Conservation (phyloP, 2,113 vertebrate genomes). For the Garra rufa region DNA sequence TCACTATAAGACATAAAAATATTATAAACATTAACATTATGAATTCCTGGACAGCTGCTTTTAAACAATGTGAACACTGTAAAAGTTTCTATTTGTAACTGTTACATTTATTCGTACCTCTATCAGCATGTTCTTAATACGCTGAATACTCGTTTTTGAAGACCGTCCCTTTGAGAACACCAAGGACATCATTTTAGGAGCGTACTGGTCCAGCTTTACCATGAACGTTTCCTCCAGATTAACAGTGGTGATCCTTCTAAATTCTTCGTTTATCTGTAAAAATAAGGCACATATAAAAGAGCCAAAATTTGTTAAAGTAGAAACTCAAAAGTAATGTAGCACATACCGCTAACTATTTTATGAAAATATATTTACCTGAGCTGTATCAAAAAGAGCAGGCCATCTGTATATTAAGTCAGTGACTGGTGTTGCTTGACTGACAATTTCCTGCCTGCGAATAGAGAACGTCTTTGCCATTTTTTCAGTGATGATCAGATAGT, state of each 20-base stretch:
- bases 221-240: slow-evolving; percentile 2
- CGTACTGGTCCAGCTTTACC: not conserved
- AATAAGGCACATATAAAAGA: not conserved
- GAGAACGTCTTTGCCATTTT: slow-evolving; percentile 58
- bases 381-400: slow-evolving; percentile 42
- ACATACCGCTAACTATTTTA: not conserved
- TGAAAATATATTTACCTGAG: not conserved
- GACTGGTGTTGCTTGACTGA: slow-evolving; percentile 32
- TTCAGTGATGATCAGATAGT: slow-evolving; percentile 41
- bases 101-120: not conserved
- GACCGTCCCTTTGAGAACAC: not conserved
- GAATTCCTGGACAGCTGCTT: too few relatives aligned
- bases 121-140: slow-evolving; percentile 3
- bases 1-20: too few relatives aligned
- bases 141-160: not conserved
- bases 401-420: slow-evolving; percentile 39
- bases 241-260: slow-evolving; percentile 11
- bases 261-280: slow-evolving; percentile 10
- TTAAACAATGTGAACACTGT: not conserved
- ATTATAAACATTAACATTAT: too few relatives aligned
- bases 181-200: not conserved
- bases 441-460: slow-evolving; percentile 41
- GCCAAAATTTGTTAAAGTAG: not conserved
- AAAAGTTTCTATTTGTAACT: not conserved
- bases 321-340: not conserved